Evolutionary conservation across 2,888 invertebrate species (phyloP).

Genomic region (Furcula furcula): DNA sequence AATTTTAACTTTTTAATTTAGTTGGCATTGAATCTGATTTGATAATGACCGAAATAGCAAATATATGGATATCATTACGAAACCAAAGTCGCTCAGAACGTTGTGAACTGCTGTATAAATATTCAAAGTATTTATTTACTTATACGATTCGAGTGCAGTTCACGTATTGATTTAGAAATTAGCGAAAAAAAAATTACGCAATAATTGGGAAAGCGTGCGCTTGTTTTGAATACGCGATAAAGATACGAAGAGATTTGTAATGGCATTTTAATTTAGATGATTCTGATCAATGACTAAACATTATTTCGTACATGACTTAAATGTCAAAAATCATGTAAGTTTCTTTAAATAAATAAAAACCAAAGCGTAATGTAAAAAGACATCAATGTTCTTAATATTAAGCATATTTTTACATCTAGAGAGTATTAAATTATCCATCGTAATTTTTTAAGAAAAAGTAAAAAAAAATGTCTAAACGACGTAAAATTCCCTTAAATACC

Average conservation of each 20-base stretch:
- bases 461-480: too few relatives aligned
- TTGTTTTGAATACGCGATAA: conserved; percentile 5
- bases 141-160: conserved; percentile 1
- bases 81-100: conserved; percentile 9
- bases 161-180: conserved; percentile 7
- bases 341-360: too few relatives aligned
- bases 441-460: too few relatives aligned
- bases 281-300: conserved; percentile 18
- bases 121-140: conserved; percentile 14
- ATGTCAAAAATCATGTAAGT: too few relatives aligned
- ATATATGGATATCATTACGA: conserved; percentile 17
- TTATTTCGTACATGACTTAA: conserved; percentile 5
- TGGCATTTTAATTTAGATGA: conserved; percentile 4
- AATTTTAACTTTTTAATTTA: conserved; percentile 17
- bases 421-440: too few relatives aligned
- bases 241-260: conserved; percentile 1
- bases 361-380: too few relatives aligned
- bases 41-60: conserved; percentile 26
- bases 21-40: conserved; percentile 30
- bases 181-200: conserved; percentile 11
- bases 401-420: too few relatives aligned
- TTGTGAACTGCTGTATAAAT: conserved; percentile 11
- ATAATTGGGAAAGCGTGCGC: conserved; percentile 14
- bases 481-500: conserved; percentile 6
- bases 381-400: too few relatives aligned